phyloP scores from a whole-genome alignment of 2,113 vertebrate genomes.

The Rhadina sibilatrix region DNA sequence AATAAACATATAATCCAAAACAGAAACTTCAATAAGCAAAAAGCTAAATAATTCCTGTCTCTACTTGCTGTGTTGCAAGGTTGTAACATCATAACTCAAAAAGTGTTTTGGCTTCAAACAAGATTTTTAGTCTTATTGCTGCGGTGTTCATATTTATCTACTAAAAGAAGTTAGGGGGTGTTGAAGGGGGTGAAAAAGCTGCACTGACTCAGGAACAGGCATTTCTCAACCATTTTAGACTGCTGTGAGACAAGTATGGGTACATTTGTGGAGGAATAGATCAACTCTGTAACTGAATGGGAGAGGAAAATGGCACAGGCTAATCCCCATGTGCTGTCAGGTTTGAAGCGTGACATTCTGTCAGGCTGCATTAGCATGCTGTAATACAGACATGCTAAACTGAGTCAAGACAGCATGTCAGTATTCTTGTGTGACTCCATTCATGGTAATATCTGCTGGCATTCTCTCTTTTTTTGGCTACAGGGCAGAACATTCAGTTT shows the following conservation, averaged over 20 bases:
- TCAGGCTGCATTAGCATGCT: not conserved
- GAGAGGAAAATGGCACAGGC: not conserved
- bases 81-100: not conserved
- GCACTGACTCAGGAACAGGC: not conserved
- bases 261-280: not conserved
- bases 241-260: not conserved
- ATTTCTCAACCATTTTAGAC: not conserved
- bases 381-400: not conserved
- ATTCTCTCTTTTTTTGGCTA: slow-evolving; percentile 22
- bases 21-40: not conserved
- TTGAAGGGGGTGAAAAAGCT: not conserved
- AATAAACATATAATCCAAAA: not conserved
- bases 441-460: slow-evolving; percentile 29
- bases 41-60: not conserved
- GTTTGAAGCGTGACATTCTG: not conserved
- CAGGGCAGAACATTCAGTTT: slow-evolving; percentile 46
- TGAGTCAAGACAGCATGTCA: slow-evolving; percentile 36
- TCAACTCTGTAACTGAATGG: not conserved
- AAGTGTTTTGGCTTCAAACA: not conserved
- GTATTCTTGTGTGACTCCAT: not conserved
- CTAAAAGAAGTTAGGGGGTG: not conserved
- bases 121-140: not conserved
- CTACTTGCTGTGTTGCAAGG: not conserved
- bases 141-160: not conserved
- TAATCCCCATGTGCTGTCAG: not conserved